Evolutionary conservation across 53 echinoderm and acorn worm genomes (phyloP).

Genomic region (Antedon mediterranea): DNA sequence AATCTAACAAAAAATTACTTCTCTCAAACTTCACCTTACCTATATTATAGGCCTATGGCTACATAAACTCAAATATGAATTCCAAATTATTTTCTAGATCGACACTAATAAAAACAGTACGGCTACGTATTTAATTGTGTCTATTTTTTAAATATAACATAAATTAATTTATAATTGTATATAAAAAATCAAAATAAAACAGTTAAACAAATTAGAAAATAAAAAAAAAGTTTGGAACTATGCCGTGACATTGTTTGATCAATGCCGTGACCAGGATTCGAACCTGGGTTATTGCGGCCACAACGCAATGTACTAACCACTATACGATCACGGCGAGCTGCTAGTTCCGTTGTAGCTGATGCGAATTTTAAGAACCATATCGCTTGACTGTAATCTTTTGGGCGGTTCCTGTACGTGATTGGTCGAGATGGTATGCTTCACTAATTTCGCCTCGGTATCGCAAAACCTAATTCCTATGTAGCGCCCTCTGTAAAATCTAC

Average conservation of each 20-base stretch:
- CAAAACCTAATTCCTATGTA: background rate
- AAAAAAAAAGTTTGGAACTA: background rate
- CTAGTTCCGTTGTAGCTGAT: background rate
- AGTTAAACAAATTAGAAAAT: background rate
- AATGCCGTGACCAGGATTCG: conserved; percentile 1
- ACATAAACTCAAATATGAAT: too few relatives aligned
- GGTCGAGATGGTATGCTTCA: background rate
- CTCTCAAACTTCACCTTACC: too few relatives aligned
- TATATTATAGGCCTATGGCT: too few relatives aligned
- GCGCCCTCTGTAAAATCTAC: background rate
- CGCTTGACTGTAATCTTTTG: background rate
- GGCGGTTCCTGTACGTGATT: background rate
- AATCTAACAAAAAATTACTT: too few relatives aligned
- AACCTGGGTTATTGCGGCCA: conserved; percentile 1
- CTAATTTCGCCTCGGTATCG: background rate
- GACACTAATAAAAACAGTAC: too few relatives aligned
- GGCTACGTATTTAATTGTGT: too few relatives aligned
- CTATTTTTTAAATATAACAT: too few relatives aligned
- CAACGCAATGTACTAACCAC: conserved; percentile 1
- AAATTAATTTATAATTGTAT: too few relatives aligned
- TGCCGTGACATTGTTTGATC: background rate
- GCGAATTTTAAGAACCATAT: background rate
- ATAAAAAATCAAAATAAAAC: too few relatives aligned
- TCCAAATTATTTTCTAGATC: too few relatives aligned
- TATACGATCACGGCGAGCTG: background rate